A percentile compares a stretch with the other conserved stretches of the same genome.
Evolutionary conservation across 2,797 vertebrate genomes (phyloP).

Genomic region (Mormyrus proboscirostris): DNA sequence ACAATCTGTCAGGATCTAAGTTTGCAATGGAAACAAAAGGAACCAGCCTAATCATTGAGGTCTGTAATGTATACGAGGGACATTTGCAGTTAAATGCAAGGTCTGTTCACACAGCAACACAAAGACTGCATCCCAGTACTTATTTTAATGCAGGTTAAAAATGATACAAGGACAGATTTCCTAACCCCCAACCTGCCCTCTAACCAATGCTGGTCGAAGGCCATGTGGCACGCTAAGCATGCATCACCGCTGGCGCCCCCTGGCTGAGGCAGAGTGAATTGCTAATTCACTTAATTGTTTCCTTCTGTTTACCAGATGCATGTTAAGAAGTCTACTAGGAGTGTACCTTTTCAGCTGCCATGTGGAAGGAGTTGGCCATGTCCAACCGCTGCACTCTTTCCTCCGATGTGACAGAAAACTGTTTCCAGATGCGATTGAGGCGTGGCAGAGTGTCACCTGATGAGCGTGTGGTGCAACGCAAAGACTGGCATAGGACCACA

Average conservation of each 20-base stretch:
- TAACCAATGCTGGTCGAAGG: background rate
- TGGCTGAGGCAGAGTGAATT: background rate
- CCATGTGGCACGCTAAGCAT: background rate
- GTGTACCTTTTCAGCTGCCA: conserved; percentile 77
- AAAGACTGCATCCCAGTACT: background rate
- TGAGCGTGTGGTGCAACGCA: conserved; percentile 88
- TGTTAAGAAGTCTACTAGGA: background rate
- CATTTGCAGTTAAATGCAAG: background rate
- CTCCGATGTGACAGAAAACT: conserved; percentile 86
- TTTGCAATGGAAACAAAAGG: background rate
- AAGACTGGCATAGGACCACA: conserved; percentile 90
- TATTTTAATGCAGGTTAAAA: background rate
- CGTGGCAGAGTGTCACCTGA: conserved; percentile 92
- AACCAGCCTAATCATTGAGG: conserved; percentile 24
- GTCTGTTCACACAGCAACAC: background rate
- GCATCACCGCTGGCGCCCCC: background rate
- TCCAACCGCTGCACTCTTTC: conserved; percentile 85
- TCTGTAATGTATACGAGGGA: background rate
- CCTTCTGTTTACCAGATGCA: background rate
- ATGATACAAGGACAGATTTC: background rate
- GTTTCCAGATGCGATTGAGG: conserved; percentile 94
- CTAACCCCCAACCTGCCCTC: background rate
- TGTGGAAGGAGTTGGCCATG: conserved; percentile 81
- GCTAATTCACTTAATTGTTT: background rate
- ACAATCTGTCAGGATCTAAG: conserved; percentile 71